Base-by-base conservation (phyloP, 1,140 invertebrate genomes). In the Drosophila paulistorum region DNA sequence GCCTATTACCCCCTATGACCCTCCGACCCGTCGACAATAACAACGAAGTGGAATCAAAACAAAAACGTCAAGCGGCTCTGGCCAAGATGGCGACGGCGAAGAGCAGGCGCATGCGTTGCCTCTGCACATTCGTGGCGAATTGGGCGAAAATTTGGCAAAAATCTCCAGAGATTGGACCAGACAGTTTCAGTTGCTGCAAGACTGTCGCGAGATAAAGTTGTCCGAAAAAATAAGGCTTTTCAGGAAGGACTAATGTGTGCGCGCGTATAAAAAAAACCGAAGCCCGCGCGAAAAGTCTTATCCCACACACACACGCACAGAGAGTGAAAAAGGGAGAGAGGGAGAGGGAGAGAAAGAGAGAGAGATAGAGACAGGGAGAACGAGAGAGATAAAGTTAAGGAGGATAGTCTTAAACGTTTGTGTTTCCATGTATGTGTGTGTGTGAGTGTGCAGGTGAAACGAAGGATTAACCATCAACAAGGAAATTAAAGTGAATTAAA, bases 61-160 rank as follows among this genome's bases (percentile, higher is more conserved):
- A 87, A 87, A 87, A 89, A 33, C 71, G 72, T 55, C 71, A 82
- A 85, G 79, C 58, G 60, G 42, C 61, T 42, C 45, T 23, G 67
- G 64, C 20, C 23, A 63, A 20, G 23, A 39, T 55, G 74, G 42
- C 54, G 41, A 23, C 58, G 69, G 66, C 74, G 69, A 74, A 55
- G 55, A 72, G 65, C 58, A 14, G 39, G 65, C 84, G 83, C 83
- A 87, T 74, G 83, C 73, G 77, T 51, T n/a, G 7, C n/a, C 1
- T 23, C 77, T 84, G 83, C 73, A 86, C 79, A 89, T 70, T 89
- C 77, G 83, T 80, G 84, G 84, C 84, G 84, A 87, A 87, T 89
- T 60, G 26, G 63, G 26, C 26, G 35, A 20, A 51, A 51, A 51
- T 3, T 9, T 3, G 57, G 42, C 59, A 45, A 70, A 71, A 71